A percentile compares a stretch with the other conserved stretches of the same genome.
Conservation (phyloP, 1,140 invertebrate species). For the Tribolium castaneum region DNA sequence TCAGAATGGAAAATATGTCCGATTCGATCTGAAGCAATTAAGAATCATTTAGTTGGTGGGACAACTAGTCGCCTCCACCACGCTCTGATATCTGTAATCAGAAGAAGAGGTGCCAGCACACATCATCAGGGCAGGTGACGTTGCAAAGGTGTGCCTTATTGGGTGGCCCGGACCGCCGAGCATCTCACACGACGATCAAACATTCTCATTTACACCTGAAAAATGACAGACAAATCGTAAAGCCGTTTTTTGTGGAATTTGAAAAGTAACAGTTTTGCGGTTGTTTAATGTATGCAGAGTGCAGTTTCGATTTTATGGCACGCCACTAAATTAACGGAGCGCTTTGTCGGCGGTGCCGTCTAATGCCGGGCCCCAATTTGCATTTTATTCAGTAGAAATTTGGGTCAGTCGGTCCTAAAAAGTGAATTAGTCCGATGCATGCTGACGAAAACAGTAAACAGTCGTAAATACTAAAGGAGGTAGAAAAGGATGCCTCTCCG, state of each 20-base stretch:
- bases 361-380: background rate
- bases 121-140: slow-evolving; percentile 7
- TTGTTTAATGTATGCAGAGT: background rate
- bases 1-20: slow-evolving; percentile 37
- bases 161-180: slow-evolving; percentile 1
- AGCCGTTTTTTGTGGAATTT: no score
- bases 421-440: background rate
- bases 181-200: background rate
- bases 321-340: background rate
- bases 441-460: background rate
- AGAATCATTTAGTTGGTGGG: slow-evolving; percentile 55
- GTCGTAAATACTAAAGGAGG: slow-evolving; percentile 14
- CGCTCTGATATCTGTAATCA: slow-evolving; percentile 53
- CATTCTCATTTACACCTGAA: background rate
- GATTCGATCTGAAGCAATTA: slow-evolving; percentile 54
- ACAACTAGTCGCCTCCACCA: slow-evolving; percentile 47
- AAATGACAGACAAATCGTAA: background rate
- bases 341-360: background rate
- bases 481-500: slow-evolving; percentile 7
- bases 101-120: slow-evolving; percentile 23
- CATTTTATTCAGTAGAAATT: slow-evolving; percentile 20
- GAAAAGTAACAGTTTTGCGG: background rate
- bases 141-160: slow-evolving; percentile 13
- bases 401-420: slow-evolving; percentile 7
- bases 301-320: background rate